Evolutionary conservation across 2,113 vertebrate species (phyloP), one percentile per base, ranked within the genome.

Genomic region (Cephalopterus ornatus): DNA sequence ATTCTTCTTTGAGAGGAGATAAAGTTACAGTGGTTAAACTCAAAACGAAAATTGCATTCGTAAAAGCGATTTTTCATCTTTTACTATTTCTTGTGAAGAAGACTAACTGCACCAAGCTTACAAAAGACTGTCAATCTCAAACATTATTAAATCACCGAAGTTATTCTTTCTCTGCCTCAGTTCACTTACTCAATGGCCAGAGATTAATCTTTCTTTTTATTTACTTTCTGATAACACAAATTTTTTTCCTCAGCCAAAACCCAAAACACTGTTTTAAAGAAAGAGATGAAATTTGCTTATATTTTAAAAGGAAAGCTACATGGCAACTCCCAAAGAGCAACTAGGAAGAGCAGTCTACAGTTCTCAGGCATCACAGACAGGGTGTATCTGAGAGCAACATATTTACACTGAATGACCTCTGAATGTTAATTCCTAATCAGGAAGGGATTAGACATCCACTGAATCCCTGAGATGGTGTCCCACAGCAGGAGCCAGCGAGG

Each of bases 401-500:
- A 9, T 62, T 84, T 74, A 42, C 1, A 1, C 4, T 8, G 24
- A 82, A 74, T 35, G n/a, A 47, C 42, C 32, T 46, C 62, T 27
- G 35, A 93, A 72, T 4, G 19, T n/a, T n/a, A n/a, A n/a, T n/a
- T n/a, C n/a, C n/a, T n/a, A n/a, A 62, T 23, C 39, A 65, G 21
- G 42, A 74, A 42, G 24, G 33, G 23, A 75, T 71, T 22, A 55
- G 21, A 73, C 50, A 84, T 65, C 5, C 0, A 0, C 14, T 37
- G n/a, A 70, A 74, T 12, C 20, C n/a, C 46, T 0, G 0, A 50
- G n/a, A 14, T 0, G 0, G 10, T 50, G 30, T 37, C 27, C 59
- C 63, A 61, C 19, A 65, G 46, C 10, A 78, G 32, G 32, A 82
- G n/a, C 8, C 73, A 84, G 49, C 0, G 1, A 84, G 44, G 15